Conservation (phyloP, 2,113 vertebrate species). For the Callaeas wilsoni region DNA sequence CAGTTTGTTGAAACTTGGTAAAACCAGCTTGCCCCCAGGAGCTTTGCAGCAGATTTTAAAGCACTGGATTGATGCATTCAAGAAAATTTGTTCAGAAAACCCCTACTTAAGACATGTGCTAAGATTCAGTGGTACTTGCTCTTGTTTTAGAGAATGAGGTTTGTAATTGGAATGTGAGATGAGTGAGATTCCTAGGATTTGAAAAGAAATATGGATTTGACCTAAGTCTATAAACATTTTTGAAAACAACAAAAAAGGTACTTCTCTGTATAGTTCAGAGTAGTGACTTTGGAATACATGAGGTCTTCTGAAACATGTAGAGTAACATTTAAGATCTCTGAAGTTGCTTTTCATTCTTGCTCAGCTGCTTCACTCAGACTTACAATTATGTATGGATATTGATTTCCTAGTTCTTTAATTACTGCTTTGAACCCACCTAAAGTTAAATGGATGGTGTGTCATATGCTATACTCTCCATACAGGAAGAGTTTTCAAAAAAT, state of each 20-base stretch:
- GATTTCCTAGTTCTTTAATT: neutral
- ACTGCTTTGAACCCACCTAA: neutral
- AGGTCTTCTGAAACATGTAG: neutral
- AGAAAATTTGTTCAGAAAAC: neutral
- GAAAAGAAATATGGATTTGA: neutral
- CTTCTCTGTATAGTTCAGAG: neutral
- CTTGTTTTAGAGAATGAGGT: neutral
- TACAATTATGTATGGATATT: neutral
- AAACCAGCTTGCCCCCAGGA: neutral
- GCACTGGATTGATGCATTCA: neutral
- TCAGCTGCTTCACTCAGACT: neutral
- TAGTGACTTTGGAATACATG: neutral
- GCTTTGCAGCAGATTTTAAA: neutral
- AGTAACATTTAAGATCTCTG: neutral
- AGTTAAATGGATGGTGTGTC: neutral
- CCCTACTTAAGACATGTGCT: fast-evolving
- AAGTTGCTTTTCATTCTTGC: neutral
- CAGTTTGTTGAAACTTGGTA: neutral
- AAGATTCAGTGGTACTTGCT: neutral
- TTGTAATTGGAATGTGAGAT: neutral
- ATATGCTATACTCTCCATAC: neutral
- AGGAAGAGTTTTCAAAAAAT: neutral
- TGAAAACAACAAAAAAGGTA: neutral
- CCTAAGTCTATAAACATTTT: neutral
- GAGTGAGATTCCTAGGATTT: neutral